Conservation (phyloP, 23 tunicate species). For the Halocynthia roretzi region DNA sequence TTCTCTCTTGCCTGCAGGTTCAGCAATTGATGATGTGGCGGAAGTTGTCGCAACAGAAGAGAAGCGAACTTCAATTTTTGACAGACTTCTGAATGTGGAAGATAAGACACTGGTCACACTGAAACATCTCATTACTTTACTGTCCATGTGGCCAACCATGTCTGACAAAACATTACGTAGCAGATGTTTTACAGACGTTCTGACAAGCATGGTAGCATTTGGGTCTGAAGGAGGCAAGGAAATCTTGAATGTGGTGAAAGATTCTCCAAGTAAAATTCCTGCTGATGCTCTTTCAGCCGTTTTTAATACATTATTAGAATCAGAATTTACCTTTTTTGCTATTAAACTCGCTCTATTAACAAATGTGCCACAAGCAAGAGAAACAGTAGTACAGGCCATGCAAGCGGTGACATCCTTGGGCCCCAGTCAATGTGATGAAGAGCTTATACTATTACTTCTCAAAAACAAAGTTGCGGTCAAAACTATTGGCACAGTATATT, state of each 20-base stretch:
- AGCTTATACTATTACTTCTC: constrained; percentile 19
- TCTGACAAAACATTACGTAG: not conserved
- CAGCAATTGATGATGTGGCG: not conserved
- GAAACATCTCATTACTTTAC: constrained; percentile 2
- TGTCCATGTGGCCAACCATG: constrained; percentile 8
- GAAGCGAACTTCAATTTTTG: not conserved
- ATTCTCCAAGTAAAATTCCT: not conserved
- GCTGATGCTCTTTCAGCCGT: not conserved
- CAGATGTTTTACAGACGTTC: constrained; percentile 13
- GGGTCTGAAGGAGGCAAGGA: constrained; percentile 24
- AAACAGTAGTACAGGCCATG: constrained; percentile 1
- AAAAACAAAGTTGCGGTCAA: constrained; percentile 7
- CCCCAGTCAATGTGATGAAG: constrained; percentile 53
- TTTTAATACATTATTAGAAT: constrained; percentile 9
- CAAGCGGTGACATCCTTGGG: constrained; percentile 20
- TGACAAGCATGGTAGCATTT: constrained; percentile 16
- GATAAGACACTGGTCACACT: not conserved
- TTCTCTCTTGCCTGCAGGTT: constrained; percentile 14
- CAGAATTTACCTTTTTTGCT: constrained; percentile 23
- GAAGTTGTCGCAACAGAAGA: not conserved
- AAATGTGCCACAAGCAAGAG: not conserved
- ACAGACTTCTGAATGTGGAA: not conserved
- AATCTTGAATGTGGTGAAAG: constrained; percentile 13
- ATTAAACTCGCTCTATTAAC: constrained; percentile 32
- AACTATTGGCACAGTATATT: constrained; percentile 47